These are phyloP conservation scores for Drosophila parvula DNA, from an alignment of 1,140 invertebrate genomes.

Conservation along the genomic window DNA sequence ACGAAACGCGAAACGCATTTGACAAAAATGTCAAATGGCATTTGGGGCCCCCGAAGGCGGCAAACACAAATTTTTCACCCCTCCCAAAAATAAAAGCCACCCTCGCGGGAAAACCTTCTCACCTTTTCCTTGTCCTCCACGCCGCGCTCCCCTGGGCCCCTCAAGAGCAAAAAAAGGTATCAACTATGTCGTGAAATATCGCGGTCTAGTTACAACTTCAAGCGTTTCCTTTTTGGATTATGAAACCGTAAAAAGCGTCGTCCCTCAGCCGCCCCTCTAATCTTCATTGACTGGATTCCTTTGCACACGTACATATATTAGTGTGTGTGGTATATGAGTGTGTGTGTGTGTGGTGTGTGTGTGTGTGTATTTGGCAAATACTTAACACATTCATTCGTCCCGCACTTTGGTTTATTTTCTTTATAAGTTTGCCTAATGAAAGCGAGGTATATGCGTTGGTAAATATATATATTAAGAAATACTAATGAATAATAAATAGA, in stretches of 20 bases:
- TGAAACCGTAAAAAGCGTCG: slow-evolving; percentile 53
- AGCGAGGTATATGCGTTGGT: slow-evolving; percentile 7
- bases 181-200: slow-evolving; percentile 64
- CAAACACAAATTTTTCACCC: slow-evolving; percentile 30
- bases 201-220: slow-evolving; percentile 77
- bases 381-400: slow-evolving; percentile 12
- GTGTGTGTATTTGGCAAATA: slow-evolving; percentile 44
- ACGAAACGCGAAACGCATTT: slow-evolving; percentile 35
- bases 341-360: neutral
- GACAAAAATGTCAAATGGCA: slow-evolving; percentile 75
- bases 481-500: neutral
- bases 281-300: slow-evolving; percentile 38
- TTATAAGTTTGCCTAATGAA: slow-evolving; percentile 11
- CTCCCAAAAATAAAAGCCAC: too few species aligned
- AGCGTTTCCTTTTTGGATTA: slow-evolving; percentile 69
- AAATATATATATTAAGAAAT: neutral
- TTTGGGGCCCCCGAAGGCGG: slow-evolving; percentile 60
- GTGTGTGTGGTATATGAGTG: neutral
- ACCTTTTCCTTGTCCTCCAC: neutral
- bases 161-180: slow-evolving; percentile 12
- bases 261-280: slow-evolving; percentile 20
- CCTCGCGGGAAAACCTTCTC: slow-evolving; percentile 13
- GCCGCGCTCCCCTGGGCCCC: neutral
- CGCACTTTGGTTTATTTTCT: slow-evolving; percentile 13
- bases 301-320: neutral